Base-by-base conservation (phyloP, 2,797 vertebrate species). In the Dicrostonyx torquatus region DNA sequence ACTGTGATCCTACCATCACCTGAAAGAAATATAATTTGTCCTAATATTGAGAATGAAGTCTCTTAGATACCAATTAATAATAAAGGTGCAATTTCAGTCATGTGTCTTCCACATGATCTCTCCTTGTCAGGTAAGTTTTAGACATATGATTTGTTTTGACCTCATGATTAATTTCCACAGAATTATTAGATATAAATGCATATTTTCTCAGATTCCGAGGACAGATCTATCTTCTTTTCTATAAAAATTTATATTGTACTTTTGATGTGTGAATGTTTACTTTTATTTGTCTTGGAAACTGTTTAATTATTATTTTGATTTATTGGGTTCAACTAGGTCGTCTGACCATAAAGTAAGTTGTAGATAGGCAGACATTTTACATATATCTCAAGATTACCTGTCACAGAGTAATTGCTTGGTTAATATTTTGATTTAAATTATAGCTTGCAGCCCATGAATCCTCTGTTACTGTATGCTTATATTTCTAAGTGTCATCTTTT, bases 271-370 rank as follows among this genome's bases (percentile, higher is more conserved):
- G 31, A 94, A 43, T 37, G 73, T 3, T 84, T 29, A 75, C 26
- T 85, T 93, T 89, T 86, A 91, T 79, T 95, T 92, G 64, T 34
- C 8, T 91, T 95, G 45, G 6, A 45, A 24, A 10, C 92, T 70
- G 79, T 87, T 95, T 70, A 6, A 50, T 82, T 40, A 34, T 88
- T 95, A 70, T 18, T 88, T 90, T 95, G 34, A 75, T 84, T 62
- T 95, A 29, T 87, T 89, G 31, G 15, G 13, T 82, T 91, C 84
- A 18, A 26, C 55, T 89, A 15, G 5, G 24, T 84, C 4, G 87
- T 24, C 24, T 77, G 82, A 60, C 31, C 80, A 45, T 14, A 92
- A 48, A 20, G 24, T 40, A 75, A 75, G 20, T 34, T 91, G 12
- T 4, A 50, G 26, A 94, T 79, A 45, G 48, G 55, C 13, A 89